Conservation (phyloP, 2,113 vertebrate genomes). For the Nerophis ophidion region DNA sequence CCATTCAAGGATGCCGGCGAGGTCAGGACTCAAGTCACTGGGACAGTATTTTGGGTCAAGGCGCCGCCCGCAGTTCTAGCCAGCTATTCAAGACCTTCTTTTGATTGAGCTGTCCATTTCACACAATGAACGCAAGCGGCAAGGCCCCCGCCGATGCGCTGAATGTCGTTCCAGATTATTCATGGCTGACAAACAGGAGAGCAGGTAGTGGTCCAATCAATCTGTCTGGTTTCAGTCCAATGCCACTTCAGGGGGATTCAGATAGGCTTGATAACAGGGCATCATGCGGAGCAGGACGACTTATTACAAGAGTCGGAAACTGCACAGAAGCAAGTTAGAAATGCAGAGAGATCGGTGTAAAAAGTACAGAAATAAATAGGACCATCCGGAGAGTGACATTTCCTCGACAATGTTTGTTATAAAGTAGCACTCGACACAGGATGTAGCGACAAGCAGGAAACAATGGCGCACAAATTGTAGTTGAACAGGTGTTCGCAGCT, state of each 20-base stretch:
- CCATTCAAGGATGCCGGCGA: conserved; percentile 37
- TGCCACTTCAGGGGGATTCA: conserved; percentile 63
- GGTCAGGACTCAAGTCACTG: conserved; percentile 50
- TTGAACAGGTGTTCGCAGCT: conserved; percentile 54
- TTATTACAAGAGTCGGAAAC: neutral
- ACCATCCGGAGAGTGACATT: conserved; percentile 14
- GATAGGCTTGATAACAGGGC: conserved; percentile 17
- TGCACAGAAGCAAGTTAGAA: neutral
- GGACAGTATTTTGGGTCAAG: conserved; percentile 68
- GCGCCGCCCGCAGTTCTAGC: conserved; percentile 59
- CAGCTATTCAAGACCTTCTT: conserved; percentile 61
- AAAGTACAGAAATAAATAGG: too few relatives aligned
- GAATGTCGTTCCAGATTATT: conserved; percentile 68
- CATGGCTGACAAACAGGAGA: conserved; percentile 65
- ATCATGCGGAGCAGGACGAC: conserved; percentile 12
- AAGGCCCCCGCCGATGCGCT: conserved; percentile 56
- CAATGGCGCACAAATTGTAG: conserved; percentile 29
- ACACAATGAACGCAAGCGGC: conserved; percentile 55
- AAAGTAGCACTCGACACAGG: conserved; percentile 10
- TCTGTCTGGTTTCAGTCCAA: conserved; percentile 56
- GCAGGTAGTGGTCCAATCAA: conserved; percentile 65
- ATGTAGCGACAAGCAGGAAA: conserved; percentile 37
- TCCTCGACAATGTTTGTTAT: conserved; percentile 4
- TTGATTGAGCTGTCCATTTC: conserved; percentile 72
- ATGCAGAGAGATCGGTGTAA: too few relatives aligned